Conservation (phyloP, 2,113 vertebrate species). For the Solea senegalensis region DNA sequence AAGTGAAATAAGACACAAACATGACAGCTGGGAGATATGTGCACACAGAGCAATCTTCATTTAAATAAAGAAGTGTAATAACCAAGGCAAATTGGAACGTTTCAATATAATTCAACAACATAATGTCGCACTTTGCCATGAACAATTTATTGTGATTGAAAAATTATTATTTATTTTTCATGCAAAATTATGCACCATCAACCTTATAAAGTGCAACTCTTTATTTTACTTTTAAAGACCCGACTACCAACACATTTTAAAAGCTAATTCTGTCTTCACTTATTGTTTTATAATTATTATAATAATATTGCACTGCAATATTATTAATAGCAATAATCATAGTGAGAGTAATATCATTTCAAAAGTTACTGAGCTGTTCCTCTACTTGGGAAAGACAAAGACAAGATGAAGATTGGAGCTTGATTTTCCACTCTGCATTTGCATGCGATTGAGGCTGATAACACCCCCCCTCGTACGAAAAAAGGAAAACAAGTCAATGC, state of each 20-base stretch:
- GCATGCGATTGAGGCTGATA: neutral
- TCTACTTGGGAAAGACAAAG: neutral
- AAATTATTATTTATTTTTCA: neutral
- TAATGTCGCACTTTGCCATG: constrained; percentile 17
- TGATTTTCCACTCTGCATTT: neutral
- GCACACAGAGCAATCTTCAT: neutral
- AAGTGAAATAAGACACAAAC: neutral
- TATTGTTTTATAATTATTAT: too few relatives aligned
- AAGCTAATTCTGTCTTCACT: neutral
- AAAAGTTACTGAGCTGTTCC: too few relatives aligned
- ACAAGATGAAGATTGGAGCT: neutral
- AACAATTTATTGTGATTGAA: constrained; percentile 27
- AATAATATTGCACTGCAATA: too few relatives aligned
- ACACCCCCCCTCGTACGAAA: neutral
- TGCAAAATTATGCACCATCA: neutral
- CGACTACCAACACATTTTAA: constrained; percentile 2
- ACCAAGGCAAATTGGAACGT: constrained; percentile 15
- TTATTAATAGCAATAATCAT: too few relatives aligned
- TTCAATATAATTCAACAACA: neutral
- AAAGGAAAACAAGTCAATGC: neutral
- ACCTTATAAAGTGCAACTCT: neutral
- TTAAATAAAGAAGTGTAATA: constrained; percentile 2
- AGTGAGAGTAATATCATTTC: too few relatives aligned
- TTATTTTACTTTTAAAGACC: constrained; percentile 16
- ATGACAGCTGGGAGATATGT: neutral